A percentile compares a stretch with the other conserved stretches of the same genome.
Evolutionary conservation across 2,113 vertebrate genomes (phyloP).

Genomic region (Marmota monax): DNA sequence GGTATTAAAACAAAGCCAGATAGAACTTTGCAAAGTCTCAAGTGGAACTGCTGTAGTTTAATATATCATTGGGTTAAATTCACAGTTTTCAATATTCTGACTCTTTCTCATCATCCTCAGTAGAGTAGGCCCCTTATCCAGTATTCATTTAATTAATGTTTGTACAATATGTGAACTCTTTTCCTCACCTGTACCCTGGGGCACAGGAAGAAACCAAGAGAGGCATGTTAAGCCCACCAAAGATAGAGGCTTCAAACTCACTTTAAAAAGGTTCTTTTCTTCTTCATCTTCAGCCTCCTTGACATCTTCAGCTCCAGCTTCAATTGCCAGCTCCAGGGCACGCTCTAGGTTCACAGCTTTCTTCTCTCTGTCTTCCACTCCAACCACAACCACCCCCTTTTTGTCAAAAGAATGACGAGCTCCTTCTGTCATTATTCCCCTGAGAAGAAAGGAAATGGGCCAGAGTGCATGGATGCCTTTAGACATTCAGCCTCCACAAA

Average conservation of each 20-base stretch:
- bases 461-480: background rate
- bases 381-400: slow-evolving; percentile 89
- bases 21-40: background rate
- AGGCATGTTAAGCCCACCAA: background rate
- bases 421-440: slow-evolving; percentile 89
- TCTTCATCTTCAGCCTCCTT: slow-evolving; percentile 91
- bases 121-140: background rate
- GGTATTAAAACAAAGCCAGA: background rate
- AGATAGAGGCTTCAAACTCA: slow-evolving; percentile 54
- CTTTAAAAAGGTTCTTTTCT: slow-evolving; percentile 90
- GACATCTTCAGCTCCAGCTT: slow-evolving; percentile 93
- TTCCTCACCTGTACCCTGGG: background rate
- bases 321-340: slow-evolving; percentile 94
- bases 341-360: slow-evolving; percentile 85
- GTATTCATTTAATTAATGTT: background rate
- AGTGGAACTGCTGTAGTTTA: background rate
- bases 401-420: slow-evolving; percentile 88
- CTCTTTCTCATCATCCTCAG: background rate
- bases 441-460: slow-evolving; percentile 69
- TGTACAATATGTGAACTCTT: background rate
- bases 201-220: background rate
- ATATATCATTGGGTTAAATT: background rate
- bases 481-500: background rate
- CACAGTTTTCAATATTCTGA: background rate
- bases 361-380: slow-evolving; percentile 79